phyloP scores from a whole-genome alignment of 2,888 invertebrate genomes.

The Ormia ochracea region DNA sequence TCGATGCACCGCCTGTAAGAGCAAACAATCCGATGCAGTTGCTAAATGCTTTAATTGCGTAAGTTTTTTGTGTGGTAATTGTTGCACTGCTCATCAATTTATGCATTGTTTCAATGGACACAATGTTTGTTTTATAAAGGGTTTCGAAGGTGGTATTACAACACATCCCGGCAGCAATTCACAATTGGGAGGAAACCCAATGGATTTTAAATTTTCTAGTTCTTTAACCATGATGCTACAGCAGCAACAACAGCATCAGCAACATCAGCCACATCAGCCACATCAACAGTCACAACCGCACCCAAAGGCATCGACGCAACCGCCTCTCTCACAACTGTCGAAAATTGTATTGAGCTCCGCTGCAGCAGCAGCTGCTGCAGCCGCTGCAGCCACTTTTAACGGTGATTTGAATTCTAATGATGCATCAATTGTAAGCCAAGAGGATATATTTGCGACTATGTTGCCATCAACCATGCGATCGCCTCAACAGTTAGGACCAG shows the following conservation, averaged over 20 bases:
- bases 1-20: slow-evolving; percentile 97
- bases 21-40: slow-evolving; percentile 94
- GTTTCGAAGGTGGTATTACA: slow-evolving; percentile 67
- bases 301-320: slow-evolving; percentile 60
- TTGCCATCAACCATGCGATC: slow-evolving; percentile 42
- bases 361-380: slow-evolving; percentile 62
- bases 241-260: slow-evolving; percentile 71
- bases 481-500: slow-evolving; percentile 57
- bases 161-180: slow-evolving; percentile 46
- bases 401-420: slow-evolving; percentile 53
- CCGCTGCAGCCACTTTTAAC: slow-evolving; percentile 41
- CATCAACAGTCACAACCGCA: slow-evolving; percentile 64
- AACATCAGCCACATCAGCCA: slow-evolving; percentile 69
- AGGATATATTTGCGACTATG: slow-evolving; percentile 51
- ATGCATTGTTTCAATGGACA: slow-evolving; percentile 99
- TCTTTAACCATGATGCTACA: slow-evolving; percentile 74
- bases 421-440: slow-evolving; percentile 32
- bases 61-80: slow-evolving; percentile 96
- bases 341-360: slow-evolving; percentile 70
- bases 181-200: slow-evolving; percentile 65
- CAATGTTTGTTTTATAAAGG: slow-evolving; percentile 82
- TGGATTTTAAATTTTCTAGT: slow-evolving; percentile 70
- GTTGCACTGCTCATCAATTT: slow-evolving; percentile 98
- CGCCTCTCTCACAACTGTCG: slow-evolving; percentile 73
- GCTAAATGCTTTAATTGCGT: slow-evolving; percentile 98